Base-by-base conservation (phyloP, 2,113 vertebrate species). In the Cromileptes altivelis region DNA sequence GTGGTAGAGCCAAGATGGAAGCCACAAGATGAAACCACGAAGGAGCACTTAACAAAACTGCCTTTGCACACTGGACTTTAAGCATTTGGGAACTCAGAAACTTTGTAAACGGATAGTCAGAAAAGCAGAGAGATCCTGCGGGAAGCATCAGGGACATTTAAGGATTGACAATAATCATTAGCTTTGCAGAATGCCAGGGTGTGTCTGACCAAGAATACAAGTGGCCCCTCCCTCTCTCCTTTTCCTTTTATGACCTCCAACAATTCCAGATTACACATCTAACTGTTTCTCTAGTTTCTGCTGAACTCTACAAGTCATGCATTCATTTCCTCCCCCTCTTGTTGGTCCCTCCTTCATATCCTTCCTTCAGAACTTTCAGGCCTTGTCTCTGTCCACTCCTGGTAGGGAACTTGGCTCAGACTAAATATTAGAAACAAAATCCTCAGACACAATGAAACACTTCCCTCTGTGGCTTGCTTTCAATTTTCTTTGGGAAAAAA, bases 151-250 rank as follows among this genome's bases (percentile, higher is more conserved):
- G 45, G 27, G 13, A 58, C 49, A 60, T 80, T 83, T 23, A 14
- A 72, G 47, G 75, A 74, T 71, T 81, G 19, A 84, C 67, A 72
- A 87, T 75, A 86, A 90, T 81, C 56, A 88, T 79, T 89, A 74
- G 79, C 50, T 81, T 55, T 78, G 64, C 47, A 85, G 71, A 85
- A 88, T 50, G 30, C 17, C 45, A 84, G 87, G 89, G 87, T 74
- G 90, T 93, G 89, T 73, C 81, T 45, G 37, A 77, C 68, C 69
- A 61, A 21, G 6, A 67, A 19, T 55, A 61, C 33, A 58, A 30
- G 27, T 52, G 23, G 71, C 47, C 58, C 10, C 30, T 81, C 47
- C 49, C 49, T 42, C 68, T 25, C n/a, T 73, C 37, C 27, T 58
- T 18, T 55, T 80, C 33, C 27, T 58, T 82, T 81, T 49, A 70